Percentiles rank a stretch among this genome's conserved stretches.
phyloP scores from a whole-genome alignment of 1,140 invertebrate species.

The Portunus trituberculatus region DNA sequence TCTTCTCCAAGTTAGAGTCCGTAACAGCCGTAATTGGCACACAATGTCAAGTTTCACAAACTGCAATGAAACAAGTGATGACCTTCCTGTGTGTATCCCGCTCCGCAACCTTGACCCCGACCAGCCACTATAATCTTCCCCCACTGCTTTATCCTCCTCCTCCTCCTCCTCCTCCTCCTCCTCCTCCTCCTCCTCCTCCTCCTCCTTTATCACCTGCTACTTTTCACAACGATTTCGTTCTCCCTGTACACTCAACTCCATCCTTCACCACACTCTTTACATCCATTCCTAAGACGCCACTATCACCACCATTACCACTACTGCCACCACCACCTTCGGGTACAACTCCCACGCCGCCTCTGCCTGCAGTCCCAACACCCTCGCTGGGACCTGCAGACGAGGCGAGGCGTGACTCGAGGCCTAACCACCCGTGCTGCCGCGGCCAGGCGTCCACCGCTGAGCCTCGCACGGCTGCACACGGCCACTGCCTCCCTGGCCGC shows the following conservation, averaged over 20 bases:
- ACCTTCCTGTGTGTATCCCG: not conserved
- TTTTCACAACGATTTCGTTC: not conserved
- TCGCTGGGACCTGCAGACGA: not conserved
- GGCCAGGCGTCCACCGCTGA: not conserved
- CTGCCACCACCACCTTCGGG: not conserved
- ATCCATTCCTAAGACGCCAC: not conserved
- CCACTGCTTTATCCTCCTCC: not conserved
- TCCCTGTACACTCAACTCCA: not conserved
- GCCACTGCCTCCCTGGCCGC: not conserved
- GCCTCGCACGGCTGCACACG: not conserved
- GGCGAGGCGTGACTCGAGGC: not conserved
- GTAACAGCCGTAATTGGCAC: not conserved
- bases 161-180: not conserved
- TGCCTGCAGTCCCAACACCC: not conserved
- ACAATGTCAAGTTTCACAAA: not conserved
- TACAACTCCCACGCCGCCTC: not conserved
- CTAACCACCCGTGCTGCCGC: not conserved
- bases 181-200: slow-evolving; percentile 21
- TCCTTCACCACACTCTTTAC: not conserved
- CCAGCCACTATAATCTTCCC: not conserved
- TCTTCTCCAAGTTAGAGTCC: no score
- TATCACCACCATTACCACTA: not conserved
- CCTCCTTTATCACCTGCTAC: not conserved
- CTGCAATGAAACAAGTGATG: slow-evolving; percentile 8
- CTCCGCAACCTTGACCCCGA: not conserved